Conservation (phyloP, 2,888 invertebrate genomes). For the Hermaeophaga mercurialis region DNA sequence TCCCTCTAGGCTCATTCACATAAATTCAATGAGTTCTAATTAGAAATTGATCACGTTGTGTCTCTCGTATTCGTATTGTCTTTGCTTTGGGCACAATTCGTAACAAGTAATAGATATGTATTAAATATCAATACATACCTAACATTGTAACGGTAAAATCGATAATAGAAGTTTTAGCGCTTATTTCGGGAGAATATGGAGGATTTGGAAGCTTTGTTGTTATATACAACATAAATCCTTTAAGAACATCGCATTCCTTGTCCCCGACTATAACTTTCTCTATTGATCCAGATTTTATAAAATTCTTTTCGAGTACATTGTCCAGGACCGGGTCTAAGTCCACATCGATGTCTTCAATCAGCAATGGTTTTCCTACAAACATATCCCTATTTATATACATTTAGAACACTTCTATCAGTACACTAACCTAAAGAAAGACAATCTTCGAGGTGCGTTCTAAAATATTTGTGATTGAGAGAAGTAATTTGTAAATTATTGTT, state of each 20-base stretch:
- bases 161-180: constrained; percentile 95
- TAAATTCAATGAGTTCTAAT: too few species aligned
- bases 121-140: too few species aligned
- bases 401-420: not conserved
- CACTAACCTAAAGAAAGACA: constrained; percentile 52
- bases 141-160: constrained; percentile 98
- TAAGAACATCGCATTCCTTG: constrained; percentile 96
- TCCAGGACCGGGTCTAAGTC: constrained; percentile 96
- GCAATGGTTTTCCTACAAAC: constrained; percentile 74
- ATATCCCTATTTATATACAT: not conserved
- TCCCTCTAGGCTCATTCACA: too few species aligned
- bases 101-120: too few species aligned
- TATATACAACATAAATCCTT: constrained; percentile 92
- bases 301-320: constrained; percentile 96
- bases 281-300: constrained; percentile 95
- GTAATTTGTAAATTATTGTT: constrained; percentile 92
- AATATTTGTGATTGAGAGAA: constrained; percentile 94
- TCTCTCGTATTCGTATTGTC: too few species aligned
- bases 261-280: constrained; percentile 94
- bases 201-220: constrained; percentile 97
- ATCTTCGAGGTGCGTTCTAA: constrained; percentile 61
- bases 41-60: too few species aligned
- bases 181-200: constrained; percentile 94
- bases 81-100: too few species aligned
- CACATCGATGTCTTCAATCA: constrained; percentile 94